Base-by-base conservation (phyloP, 2,113 vertebrate genomes). In the Phalacrocorax carbo region DNA sequence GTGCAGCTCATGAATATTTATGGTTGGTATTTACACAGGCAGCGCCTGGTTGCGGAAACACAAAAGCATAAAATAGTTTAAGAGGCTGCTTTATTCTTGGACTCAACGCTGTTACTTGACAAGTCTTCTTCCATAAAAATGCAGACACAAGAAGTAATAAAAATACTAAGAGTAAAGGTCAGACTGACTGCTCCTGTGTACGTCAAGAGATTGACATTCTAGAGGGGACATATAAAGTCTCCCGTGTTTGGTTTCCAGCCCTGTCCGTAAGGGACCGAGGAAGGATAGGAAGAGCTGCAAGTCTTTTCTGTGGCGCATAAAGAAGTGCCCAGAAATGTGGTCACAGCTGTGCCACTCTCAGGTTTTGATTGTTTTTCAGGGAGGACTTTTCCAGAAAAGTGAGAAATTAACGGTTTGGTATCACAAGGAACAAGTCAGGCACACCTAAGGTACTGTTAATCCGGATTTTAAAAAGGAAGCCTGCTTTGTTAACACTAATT, bases 271-370 rank as follows among this genome's bases (percentile, higher is more conserved):
- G 12, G 23, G 44, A 14, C 46, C 25, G 38, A 42, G 60, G 29
- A 22, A 22, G 19, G 51, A 21, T 0, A 2, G 46, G 1, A 32
- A 44, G 17, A 19, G 55, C 26, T 78, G 46, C 15, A 5, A 12
- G 36, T 42, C 44, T 46, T 4, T 4, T 6, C 73, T 3, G 6
- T 1, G 27, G 11, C 10, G 7, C 3, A 3, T 4, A 11, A 26
- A 68, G 49, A n/a, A 58, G 15, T 14, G 17, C 44, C 54, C 54
- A 30, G 10, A 49, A 20, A 10, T 22, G 3, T 2, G 30, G 48
- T 8, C 36, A 13, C 5, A 18, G n/a, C 48, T 0, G 0, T 9
- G 46, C 57, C 29, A 3, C 3, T 5, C 21, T 20, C 66, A 6
- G 1, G 0, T 32, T 46, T 5, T 3, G 13, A 10, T 36, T 30